Base-by-base conservation (phyloP, 2,113 vertebrate genomes). In the Pteruthius melanotis region DNA sequence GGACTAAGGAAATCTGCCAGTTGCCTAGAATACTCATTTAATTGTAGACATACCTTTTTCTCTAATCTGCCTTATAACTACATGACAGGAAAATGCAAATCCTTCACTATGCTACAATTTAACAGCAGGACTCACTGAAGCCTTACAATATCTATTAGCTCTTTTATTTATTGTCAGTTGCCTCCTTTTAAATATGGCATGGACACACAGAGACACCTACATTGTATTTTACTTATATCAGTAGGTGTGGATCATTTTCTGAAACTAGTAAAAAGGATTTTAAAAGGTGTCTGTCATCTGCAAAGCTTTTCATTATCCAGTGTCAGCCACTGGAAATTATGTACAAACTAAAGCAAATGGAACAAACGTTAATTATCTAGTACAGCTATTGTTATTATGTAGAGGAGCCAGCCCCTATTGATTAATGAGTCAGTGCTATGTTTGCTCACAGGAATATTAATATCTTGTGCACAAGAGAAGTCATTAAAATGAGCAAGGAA, bases 391-490 rank as follows among this genome's bases (percentile, higher is more conserved):
- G 96, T 96, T 97, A 97, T 96, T 96, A 96, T 96, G 74, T 94
- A 93, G 96, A 97, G 96, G 97, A 98, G 97, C 98, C 97, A 97
- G 97, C 97, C 97, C 97, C 96, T 97, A 98, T 99, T 98, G 98
- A 99, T 99, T 98, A 99, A 98, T 98, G 98, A 98, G 98, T 96
- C 97, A 88, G 97, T 96, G 98, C 95, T 97, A 82, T 98, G 98
- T 98, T 98, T 98, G 98, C 98, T 98, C 98, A 98, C 97, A 98
- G 97, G 98, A 98, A 98, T 98, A 98, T 98, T 98, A 98, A 98
- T 98, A 98, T 98, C 96, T 97, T 96, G 97, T 96, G 97, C 97
- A 97, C 96, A 96, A 98, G 97, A 97, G 97, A 95, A 98, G 97
- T 98, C 97, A 98, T 99, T 98, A 98, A 98, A 98, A 98, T 96